Base-by-base conservation (phyloP, 2,113 vertebrate genomes). In the Equus przewalskii region DNA sequence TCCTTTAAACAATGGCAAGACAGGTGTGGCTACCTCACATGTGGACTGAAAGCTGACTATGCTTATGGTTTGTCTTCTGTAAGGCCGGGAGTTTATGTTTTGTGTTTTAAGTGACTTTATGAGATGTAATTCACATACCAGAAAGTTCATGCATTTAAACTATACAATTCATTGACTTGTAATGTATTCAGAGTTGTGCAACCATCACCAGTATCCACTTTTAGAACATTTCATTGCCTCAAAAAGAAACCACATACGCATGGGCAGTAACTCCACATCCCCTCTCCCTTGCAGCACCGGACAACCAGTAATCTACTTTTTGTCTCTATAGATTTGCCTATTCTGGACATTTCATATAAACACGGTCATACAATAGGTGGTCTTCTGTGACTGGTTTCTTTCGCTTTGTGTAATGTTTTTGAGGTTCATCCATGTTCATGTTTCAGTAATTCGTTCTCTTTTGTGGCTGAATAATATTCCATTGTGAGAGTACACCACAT, bases 1-100 rank as follows among this genome's bases (percentile, higher is more conserved):
- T 19, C 0, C 1, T 33, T 65, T 30, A 72, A 46, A 65, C n/a
- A 21, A 3, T 5, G 16, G 41, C 15, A 0, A 1, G 6, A 22
- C 7, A 0, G 3, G 14, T 12, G 11, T 18, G 14, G 33, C 2
- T 21, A 4, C 26, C 12, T 22, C 2, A 3, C 73, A 1, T 0
- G 1, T 4, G 33, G 22, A 30, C 67, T 33, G 36, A 76, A 30
- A n/a, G 21, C 89, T 44, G 44, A 26, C 73, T 5, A 0, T 10
- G 12, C 15, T 36, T 36, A 24, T 21, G 7, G 11, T 9, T 69
- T 22, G 21, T 62, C 70, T 49, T 60, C 49, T 75, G 7, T 5
- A 4, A 24, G 69, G 51, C 51, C 65, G 1, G 15, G 58, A 1
- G 46, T n/a, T n/a, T 18, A 3, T 41, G 36, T 75, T 16, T 2